phyloP scores from a whole-genome alignment of 2,113 vertebrate species.

The Marmota monax region DNA sequence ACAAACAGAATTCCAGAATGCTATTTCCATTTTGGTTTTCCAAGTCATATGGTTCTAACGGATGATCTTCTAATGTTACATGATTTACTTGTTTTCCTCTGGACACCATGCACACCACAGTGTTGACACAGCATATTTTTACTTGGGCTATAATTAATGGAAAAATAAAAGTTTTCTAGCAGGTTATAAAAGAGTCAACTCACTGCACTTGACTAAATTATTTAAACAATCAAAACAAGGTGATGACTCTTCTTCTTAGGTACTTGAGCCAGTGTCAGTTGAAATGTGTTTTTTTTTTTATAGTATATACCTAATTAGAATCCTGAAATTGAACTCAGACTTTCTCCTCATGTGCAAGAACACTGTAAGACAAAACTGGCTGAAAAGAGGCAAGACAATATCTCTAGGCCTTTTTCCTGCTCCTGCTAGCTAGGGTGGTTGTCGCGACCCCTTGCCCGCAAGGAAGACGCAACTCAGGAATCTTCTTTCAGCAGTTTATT shows the following conservation, averaged over 20 bases:
- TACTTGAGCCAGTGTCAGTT: not conserved
- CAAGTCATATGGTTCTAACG: conserved; percentile 86
- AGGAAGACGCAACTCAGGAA: too few species aligned
- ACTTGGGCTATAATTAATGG: conserved; percentile 90
- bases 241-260: fast-evolving
- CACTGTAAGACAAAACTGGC: not conserved
- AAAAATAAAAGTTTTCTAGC: conserved; percentile 32
- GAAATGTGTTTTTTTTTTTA: not conserved
- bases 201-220: not conserved
- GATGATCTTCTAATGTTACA: conserved; percentile 94
- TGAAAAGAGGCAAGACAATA: not conserved
- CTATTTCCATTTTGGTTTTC: conserved; percentile 91
- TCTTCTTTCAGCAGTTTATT: too few species aligned
- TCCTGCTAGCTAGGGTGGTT: not conserved
- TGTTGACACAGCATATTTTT: conserved; percentile 97
- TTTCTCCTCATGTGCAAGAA: not conserved
- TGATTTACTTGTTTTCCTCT: conserved; percentile 94
- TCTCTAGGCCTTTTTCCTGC: not conserved
- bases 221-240: not conserved
- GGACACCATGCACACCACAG: conserved; percentile 94
- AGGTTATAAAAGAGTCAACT: conserved; percentile 45
- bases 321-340: not conserved
- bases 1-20: conserved; percentile 93
- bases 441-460: too few species aligned
- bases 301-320: not conserved